Conservation (phyloP, 2,797 vertebrate species). For the Paedocypris micromegethes region DNA sequence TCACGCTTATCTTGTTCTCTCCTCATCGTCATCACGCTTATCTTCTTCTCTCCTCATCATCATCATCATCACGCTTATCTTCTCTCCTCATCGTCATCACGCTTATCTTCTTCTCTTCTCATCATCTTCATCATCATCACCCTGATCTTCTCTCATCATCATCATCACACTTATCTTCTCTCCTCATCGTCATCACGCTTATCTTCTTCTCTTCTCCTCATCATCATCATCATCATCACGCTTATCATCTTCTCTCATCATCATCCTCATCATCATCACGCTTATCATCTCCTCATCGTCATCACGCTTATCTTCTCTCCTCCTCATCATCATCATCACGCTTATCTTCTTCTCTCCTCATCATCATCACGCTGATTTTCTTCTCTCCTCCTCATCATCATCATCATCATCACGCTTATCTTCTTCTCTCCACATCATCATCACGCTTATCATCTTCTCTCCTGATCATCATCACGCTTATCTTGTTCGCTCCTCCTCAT, state of each 20-base stretch:
- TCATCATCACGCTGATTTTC: too few species aligned
- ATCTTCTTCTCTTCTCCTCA: not conserved
- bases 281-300: conserved; percentile 14
- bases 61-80: not conserved
- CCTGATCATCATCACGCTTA: too few species aligned
- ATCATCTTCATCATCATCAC: too few species aligned
- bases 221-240: conserved; percentile 3
- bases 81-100: not conserved
- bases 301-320: not conserved
- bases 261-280: too few species aligned
- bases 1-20: not conserved
- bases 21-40: too few species aligned
- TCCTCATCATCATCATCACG: conserved; percentile 1
- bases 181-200: conserved; percentile 21
- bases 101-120: too few species aligned
- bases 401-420: not conserved
- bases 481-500: too few species aligned
- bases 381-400: not conserved
- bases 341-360: not conserved
- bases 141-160: conserved; percentile 13
- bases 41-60: not conserved
- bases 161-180: conserved; percentile 2
- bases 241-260: not conserved
- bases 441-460: too few species aligned
- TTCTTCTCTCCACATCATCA: not conserved